phyloP scores from a whole-genome alignment of 1,140 invertebrate species.

The Sinella curviseta region DNA sequence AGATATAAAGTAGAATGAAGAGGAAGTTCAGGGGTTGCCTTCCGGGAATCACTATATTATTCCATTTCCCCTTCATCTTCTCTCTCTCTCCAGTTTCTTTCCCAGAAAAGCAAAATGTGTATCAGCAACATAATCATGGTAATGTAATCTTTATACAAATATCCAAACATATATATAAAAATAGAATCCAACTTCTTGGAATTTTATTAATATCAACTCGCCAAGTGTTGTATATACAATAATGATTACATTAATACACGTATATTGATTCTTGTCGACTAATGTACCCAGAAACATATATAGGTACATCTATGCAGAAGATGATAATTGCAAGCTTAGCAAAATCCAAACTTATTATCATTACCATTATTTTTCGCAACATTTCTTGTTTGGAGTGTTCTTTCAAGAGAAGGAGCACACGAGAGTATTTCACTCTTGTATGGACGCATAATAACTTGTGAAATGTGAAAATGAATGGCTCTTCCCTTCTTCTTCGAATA shows the following conservation, averaged over 20 bases:
- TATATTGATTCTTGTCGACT: too few species aligned
- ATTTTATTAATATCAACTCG: too few species aligned
- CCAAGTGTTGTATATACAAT: too few species aligned
- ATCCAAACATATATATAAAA: too few species aligned
- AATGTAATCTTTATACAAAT: too few species aligned
- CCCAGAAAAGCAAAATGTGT: not conserved
- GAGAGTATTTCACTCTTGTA: not conserved
- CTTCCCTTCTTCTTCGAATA: not conserved
- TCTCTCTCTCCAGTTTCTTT: not conserved
- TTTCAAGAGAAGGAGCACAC: not conserved
- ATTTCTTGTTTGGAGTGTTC: not conserved
- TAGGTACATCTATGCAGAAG: too few species aligned
- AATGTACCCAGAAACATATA: too few species aligned
- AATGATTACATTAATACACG: too few species aligned
- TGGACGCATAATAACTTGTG: not conserved
- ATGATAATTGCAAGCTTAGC: slow-evolving; percentile 24
- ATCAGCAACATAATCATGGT: too few species aligned
- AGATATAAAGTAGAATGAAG: not conserved
- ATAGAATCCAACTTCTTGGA: too few species aligned
- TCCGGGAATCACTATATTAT: not conserved
- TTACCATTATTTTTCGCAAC: slow-evolving; percentile 12
- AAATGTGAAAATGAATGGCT: slow-evolving; percentile 20
- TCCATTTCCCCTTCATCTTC: slow-evolving; percentile 3
- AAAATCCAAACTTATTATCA: slow-evolving; percentile 11
- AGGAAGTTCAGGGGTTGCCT: slow-evolving; percentile 11